These are phyloP conservation scores for Agonopterix alstromeriana DNA, from an alignment of 2,888 invertebrate species.

Conservation along the genomic window DNA sequence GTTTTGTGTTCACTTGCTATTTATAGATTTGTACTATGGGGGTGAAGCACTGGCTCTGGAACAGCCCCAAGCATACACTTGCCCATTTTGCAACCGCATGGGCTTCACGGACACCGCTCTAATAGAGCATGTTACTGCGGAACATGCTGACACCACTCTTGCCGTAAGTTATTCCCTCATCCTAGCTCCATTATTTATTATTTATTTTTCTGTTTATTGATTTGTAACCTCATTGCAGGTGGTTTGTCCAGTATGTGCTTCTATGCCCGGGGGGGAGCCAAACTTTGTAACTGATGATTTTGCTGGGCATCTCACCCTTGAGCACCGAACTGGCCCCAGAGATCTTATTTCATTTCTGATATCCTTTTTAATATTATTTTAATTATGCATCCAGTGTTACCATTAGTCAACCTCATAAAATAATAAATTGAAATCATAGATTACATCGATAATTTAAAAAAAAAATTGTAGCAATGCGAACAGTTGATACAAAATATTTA, in stretches of 20 bases:
- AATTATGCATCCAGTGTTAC: neutral
- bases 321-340: constrained; percentile 92
- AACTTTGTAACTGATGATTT: constrained; percentile 99
- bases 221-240: constrained; percentile 47
- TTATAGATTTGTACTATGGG: constrained; percentile 94
- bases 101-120: constrained; percentile 95
- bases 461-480: too few species aligned
- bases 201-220: neutral
- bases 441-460: too few species aligned
- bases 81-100: constrained; percentile 98
- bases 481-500: too few species aligned
- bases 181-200: neutral
- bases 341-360: constrained; percentile 94
- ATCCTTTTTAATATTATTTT: constrained; percentile 72
- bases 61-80: constrained; percentile 97
- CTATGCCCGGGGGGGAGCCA: constrained; percentile 97
- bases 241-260: constrained; percentile 98
- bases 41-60: constrained; percentile 94
- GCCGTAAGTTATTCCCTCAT: constrained; percentile 80
- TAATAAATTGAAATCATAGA: too few species aligned
- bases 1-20: neutral
- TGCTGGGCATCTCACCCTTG: constrained; percentile 95
- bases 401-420: too few species aligned
- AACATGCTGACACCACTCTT: constrained; percentile 93
- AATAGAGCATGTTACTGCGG: constrained; percentile 92